phyloP scores from a whole-genome alignment of 1,140 invertebrate species.

The Zeugodacus cucurbitae region DNA sequence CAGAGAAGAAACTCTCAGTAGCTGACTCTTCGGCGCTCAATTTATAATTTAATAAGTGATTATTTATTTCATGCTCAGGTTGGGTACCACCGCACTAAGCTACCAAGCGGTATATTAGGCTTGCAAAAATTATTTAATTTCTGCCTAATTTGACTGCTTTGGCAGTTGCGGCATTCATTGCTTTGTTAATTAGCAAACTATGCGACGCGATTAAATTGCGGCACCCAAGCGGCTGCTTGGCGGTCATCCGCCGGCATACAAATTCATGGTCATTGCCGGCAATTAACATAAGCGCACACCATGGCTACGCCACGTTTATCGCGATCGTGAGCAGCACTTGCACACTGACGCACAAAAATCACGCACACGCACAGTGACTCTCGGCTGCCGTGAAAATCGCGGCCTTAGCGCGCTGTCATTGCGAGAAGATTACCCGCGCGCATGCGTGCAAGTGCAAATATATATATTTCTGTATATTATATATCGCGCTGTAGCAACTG shows the following conservation, averaged over 20 bases:
- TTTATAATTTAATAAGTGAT: too few relatives aligned
- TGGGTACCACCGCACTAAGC: neutral
- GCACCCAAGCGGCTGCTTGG: neutral
- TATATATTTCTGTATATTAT: neutral
- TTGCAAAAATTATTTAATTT: slow-evolving; percentile 25
- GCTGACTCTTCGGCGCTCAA: too few relatives aligned
- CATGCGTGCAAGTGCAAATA: slow-evolving; percentile 17
- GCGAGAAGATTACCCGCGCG: neutral
- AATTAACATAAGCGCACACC: slow-evolving; percentile 32
- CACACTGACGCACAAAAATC: neutral
- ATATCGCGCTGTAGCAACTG: neutral
- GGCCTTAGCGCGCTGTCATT: neutral
- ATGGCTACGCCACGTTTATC: neutral
- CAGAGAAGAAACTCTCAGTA: too few relatives aligned
- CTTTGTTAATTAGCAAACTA: slow-evolving; percentile 34
- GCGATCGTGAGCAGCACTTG: neutral
- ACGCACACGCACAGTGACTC: neutral
- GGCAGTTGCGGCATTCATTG: neutral
- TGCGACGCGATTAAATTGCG: slow-evolving; percentile 13
- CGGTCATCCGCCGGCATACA: neutral
- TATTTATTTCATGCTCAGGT: neutral
- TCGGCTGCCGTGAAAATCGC: neutral
- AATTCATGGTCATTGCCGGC: slow-evolving; percentile 11
- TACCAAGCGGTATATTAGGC: neutral
- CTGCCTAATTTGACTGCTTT: slow-evolving; percentile 2